Evolutionary conservation across 2,797 vertebrate species (phyloP).

Genomic region (Crenichthys baileyi): DNA sequence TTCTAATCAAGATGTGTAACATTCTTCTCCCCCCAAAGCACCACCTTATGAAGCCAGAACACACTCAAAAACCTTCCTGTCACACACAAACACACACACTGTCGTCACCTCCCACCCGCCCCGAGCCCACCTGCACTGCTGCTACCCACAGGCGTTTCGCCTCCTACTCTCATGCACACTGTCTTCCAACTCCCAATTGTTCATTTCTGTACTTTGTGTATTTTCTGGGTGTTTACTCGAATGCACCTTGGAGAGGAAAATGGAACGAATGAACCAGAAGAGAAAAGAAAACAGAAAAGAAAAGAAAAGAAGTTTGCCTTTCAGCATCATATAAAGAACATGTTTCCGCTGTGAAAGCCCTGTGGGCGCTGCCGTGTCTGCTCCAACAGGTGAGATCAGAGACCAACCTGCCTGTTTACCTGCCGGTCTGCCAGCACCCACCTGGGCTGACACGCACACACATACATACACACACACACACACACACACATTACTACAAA

Average conservation of each 20-base stretch:
- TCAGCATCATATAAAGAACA: conserved; percentile 56
- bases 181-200: conserved; percentile 3
- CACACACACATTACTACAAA: conserved; percentile 35
- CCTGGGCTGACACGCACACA: conserved; percentile 47
- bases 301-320: conserved; percentile 14
- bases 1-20: conserved; percentile 72
- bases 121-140: conserved; percentile 69
- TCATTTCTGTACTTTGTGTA: conserved; percentile 6
- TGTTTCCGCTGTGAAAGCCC: conserved; percentile 65
- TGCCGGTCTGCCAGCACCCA: conserved; percentile 74
- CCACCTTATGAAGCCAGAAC: conserved; percentile 53
- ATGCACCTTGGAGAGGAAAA: conserved; percentile 53
- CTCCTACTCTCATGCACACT: conserved; percentile 36
- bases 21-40: conserved; percentile 67
- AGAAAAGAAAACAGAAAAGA: background rate
- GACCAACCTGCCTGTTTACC: conserved; percentile 72
- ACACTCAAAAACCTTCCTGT: conserved; percentile 46
- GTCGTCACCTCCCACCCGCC: conserved; percentile 24
- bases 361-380: conserved; percentile 66
- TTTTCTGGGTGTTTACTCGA: conserved; percentile 68
- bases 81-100: conserved; percentile 32
- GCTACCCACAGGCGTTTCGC: conserved; percentile 56
- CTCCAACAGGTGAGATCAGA: conserved; percentile 77
- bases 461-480: conserved; percentile 37
- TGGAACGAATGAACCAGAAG: conserved; percentile 12